phyloP scores from a whole-genome alignment of 1,140 invertebrate genomes.

The Heliothis subflexa region DNA sequence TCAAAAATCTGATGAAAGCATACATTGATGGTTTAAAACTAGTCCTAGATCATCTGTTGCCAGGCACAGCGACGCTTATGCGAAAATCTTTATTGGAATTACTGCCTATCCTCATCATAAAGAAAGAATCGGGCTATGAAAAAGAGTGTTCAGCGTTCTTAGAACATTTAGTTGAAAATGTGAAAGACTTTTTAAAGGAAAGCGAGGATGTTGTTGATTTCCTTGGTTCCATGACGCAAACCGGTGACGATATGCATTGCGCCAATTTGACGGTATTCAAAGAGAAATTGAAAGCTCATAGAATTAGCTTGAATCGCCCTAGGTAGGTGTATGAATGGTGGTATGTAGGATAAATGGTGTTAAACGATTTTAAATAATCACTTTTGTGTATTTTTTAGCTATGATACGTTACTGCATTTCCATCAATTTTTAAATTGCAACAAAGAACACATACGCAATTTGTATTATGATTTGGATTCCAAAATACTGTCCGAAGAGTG shows the following conservation, averaged over 20 bases:
- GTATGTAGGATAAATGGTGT: background rate
- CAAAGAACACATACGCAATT: slow-evolving; percentile 57
- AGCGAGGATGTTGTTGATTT: slow-evolving; percentile 69
- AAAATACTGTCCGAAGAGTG: slow-evolving; percentile 80
- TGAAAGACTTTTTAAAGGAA: slow-evolving; percentile 64
- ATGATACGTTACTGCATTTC: slow-evolving; percentile 65
- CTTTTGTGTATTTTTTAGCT: slow-evolving; percentile 52
- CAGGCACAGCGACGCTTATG: slow-evolving; percentile 57
- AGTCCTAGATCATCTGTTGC: slow-evolving; percentile 64
- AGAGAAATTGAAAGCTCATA: slow-evolving; percentile 62
- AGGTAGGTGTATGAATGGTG: slow-evolving; percentile 58
- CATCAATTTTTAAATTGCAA: slow-evolving; percentile 67
- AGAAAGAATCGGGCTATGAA: slow-evolving; percentile 63
- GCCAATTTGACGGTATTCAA: slow-evolving; percentile 55
- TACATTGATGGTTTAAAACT: slow-evolving; percentile 62
- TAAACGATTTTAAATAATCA: background rate
- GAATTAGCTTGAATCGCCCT: slow-evolving; percentile 58
- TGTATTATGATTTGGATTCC: slow-evolving; percentile 58
- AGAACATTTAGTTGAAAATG: slow-evolving; percentile 62
- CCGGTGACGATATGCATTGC: slow-evolving; percentile 15
- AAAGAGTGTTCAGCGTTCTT: slow-evolving; percentile 59
- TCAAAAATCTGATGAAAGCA: slow-evolving; percentile 59
- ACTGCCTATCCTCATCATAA: slow-evolving; percentile 66
- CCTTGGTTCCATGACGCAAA: slow-evolving; percentile 57
- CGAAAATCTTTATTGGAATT: slow-evolving; percentile 62